Evolutionary conservation across 2,797 vertebrate species (phyloP).

Genomic region (Naso thynnoides): DNA sequence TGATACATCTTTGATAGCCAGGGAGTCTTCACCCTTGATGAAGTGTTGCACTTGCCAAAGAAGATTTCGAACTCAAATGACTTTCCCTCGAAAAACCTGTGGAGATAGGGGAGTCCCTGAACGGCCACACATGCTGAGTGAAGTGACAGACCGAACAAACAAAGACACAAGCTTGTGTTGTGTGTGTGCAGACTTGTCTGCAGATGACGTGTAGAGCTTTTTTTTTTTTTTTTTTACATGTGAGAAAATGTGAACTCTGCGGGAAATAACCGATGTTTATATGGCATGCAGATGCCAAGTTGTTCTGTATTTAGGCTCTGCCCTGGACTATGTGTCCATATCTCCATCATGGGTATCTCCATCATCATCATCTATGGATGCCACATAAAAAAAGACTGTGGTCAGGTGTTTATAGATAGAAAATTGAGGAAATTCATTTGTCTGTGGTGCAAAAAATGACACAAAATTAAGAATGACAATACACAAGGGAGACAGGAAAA

Average conservation of each 20-base stretch:
- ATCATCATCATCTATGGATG: too few relatives aligned
- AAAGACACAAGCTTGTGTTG: conserved; percentile 81
- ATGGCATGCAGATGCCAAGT: conserved; percentile 65
- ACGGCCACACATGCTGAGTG: conserved; percentile 83
- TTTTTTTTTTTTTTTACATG: conserved; percentile 1
- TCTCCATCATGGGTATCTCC: too few relatives aligned
- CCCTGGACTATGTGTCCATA: not conserved
- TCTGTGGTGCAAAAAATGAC: not conserved
- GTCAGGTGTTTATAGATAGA: not conserved
- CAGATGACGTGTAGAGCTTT: conserved; percentile 28
- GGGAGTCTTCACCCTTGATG: conserved; percentile 96
- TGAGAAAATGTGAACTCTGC: conserved; percentile 52
- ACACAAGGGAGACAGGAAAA: not conserved
- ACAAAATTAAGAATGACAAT: not conserved
- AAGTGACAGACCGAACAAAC: conserved; percentile 90
- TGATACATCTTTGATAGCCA: conserved; percentile 97
- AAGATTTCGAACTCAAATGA: conserved; percentile 96
- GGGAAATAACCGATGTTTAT: conserved; percentile 77
- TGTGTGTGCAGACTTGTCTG: conserved; percentile 19
- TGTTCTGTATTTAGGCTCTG: not conserved
- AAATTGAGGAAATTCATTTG: not conserved
- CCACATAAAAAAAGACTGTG: not conserved
- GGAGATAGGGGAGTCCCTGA: conserved; percentile 90
- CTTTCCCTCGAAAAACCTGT: conserved; percentile 91
- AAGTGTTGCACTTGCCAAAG: conserved; percentile 94